phyloP scores from a whole-genome alignment of 2,113 vertebrate species.

The Rhinichthys klamathensis region DNA sequence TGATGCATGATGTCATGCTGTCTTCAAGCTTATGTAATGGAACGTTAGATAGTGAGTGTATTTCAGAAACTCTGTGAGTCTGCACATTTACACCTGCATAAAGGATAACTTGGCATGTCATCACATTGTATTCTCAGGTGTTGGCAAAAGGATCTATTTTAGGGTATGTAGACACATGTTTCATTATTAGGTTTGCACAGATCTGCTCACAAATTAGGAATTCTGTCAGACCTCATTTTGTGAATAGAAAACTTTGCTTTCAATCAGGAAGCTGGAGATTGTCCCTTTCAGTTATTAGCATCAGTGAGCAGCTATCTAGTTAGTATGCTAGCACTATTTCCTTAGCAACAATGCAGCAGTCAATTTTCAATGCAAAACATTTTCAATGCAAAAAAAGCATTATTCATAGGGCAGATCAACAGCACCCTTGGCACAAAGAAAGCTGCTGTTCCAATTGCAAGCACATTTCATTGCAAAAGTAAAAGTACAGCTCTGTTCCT shows the following conservation, averaged over 20 bases:
- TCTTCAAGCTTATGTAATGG: neutral
- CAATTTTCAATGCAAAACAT: neutral
- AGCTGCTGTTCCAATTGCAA: neutral
- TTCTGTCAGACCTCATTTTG: neutral
- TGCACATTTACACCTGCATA: conserved; percentile 20
- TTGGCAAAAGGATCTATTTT: neutral
- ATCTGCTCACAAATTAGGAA: neutral
- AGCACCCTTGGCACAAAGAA: neutral
- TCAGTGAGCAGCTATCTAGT: neutral
- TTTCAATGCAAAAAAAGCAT: conserved; percentile 5
- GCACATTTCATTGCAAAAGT: neutral
- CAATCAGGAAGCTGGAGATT: neutral
- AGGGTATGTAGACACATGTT: neutral
- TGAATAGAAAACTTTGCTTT: neutral
- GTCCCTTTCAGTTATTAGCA: neutral
- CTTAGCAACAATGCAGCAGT: neutral
- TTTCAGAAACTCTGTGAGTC: conserved; percentile 8
- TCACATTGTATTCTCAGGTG: conserved; percentile 10
- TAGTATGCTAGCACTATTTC: neutral
- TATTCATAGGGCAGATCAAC: neutral
- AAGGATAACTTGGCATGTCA: neutral
- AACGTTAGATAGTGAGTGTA: neutral
- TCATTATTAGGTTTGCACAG: neutral
- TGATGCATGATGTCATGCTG: neutral
- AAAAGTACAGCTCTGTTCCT: neutral